Evolutionary conservation across 2,888 invertebrate genomes (phyloP), one percentile per base, ranked within the genome.

Genomic region (Rhingia campestris): DNA sequence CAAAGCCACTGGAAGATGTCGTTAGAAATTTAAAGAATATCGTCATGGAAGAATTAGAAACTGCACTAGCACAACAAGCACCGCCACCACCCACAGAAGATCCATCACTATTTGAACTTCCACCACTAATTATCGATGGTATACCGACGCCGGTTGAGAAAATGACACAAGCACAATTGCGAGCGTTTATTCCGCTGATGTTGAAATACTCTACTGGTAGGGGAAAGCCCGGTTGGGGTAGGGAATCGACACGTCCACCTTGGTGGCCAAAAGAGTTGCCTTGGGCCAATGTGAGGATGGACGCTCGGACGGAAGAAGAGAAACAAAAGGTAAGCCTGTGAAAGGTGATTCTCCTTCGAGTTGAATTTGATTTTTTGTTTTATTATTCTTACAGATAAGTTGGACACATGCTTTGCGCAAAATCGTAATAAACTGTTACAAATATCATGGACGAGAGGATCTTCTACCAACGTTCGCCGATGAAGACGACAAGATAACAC

Each of bases 251-350:
- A 75, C 94, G 98, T 87, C 99, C 99, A 66, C 96, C 97, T 6
- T 99, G 99, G 99, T 99, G 99, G 99, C 99, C 99, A 30, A 96
- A 96, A 91, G 98, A 98, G 92, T 93, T 99, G 88, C 98, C 99
- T 5, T 99, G 98, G 98, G 98, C 98, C 80, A 99, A 99, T 93
- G 98, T 99, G 10, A 94, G 98, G 87, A 98, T 98, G 96, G 99
- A 99, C 92, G 98, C 98, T 2, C 93, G 99, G 86, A 95, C 97
- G 22, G 98, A 98, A 91, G 98, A 98, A 89, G 98, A 98, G 90
- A 99, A 99, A 90, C 98, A 98, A 92, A 97, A 98, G 95, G 98
- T 98, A 92, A 86, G 80, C 30, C 7, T 22, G 22, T 22, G 6
- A 35, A 10, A 47, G 6, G n/a, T 10, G 12, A 14, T 9, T 12